Conservation (phyloP, 2,797 vertebrate species). For the Rhodeus uyekii region DNA sequence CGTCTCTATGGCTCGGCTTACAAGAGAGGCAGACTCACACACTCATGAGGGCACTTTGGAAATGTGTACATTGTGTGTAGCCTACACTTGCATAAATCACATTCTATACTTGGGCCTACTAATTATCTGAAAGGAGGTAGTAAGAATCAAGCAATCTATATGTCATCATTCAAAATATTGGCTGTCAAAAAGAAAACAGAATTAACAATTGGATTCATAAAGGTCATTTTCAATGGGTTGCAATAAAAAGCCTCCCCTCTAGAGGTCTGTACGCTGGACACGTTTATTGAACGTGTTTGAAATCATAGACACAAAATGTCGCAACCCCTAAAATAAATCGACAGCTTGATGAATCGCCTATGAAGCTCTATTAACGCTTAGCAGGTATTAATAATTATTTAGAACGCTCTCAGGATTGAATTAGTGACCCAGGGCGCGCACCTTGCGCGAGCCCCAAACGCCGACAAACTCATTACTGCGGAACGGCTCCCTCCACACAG, state of each 20-base stretch:
- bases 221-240: slow-evolving; percentile 6
- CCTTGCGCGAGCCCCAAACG: slow-evolving; percentile 54
- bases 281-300: slow-evolving; percentile 37
- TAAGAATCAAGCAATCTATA: neutral
- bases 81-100: slow-evolving; percentile 1
- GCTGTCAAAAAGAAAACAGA: neutral
- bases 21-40: slow-evolving; percentile 55
- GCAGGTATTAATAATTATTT: slow-evolving; percentile 79
- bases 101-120: neutral
- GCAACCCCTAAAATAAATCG: slow-evolving; percentile 74
- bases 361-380: slow-evolving; percentile 73
- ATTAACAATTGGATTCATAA: slow-evolving; percentile 6
- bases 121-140: neutral
- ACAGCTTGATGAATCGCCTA: slow-evolving; percentile 79
- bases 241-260: slow-evolving; percentile 20
- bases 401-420: slow-evolving; percentile 76
- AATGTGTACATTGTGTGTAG: slow-evolving; percentile 10
- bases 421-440: slow-evolving; percentile 73
- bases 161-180: neutral
- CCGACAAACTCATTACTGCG: slow-evolving; percentile 41
- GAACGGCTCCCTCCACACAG: slow-evolving; percentile 46
- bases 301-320: slow-evolving; percentile 41
- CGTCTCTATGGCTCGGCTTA: slow-evolving; percentile 79
- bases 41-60: slow-evolving; percentile 16
- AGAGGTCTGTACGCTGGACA: neutral